Conservation (phyloP, 2,888 invertebrate species). For the Hypena proboscidalis region DNA sequence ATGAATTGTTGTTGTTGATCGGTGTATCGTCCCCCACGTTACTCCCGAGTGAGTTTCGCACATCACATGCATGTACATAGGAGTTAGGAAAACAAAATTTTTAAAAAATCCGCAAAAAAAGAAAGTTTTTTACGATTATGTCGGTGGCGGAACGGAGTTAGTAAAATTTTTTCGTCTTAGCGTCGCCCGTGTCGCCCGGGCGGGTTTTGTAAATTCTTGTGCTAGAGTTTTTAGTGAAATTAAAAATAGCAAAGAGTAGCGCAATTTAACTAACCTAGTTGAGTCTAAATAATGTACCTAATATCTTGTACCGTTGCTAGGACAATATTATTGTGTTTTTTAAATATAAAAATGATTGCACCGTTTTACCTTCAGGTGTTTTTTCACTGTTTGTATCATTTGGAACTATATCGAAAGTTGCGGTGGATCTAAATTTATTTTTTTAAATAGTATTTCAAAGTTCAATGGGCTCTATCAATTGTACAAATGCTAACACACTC, state of each 20-base stretch:
- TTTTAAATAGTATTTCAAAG: constrained; percentile 53
- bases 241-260: constrained; percentile 78
- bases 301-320: constrained; percentile 76
- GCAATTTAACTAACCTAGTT: constrained; percentile 81
- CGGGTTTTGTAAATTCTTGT: constrained; percentile 65
- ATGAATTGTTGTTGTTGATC: constrained; percentile 66
- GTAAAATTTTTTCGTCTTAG: constrained; percentile 63
- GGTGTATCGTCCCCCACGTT: constrained; percentile 63
- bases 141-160: constrained; percentile 69
- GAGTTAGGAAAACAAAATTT: constrained; percentile 63
- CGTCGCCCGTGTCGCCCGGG: constrained; percentile 45
- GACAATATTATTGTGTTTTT: constrained; percentile 76
- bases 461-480: constrained; percentile 28
- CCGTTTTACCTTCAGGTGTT: constrained; percentile 61
- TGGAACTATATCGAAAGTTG: constrained; percentile 45
- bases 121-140: constrained; percentile 63
- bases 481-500: constrained; percentile 31
- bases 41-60: constrained; percentile 73
- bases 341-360: constrained; percentile 64
- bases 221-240: constrained; percentile 77
- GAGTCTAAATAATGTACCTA: constrained; percentile 76
- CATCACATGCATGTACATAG: constrained; percentile 77
- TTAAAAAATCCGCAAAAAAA: constrained; percentile 70
- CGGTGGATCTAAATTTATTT: constrained; percentile 73
- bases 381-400: constrained; percentile 55